phyloP scores from a whole-genome alignment of 2,113 vertebrate genomes.

The Neoarius graeffei region DNA sequence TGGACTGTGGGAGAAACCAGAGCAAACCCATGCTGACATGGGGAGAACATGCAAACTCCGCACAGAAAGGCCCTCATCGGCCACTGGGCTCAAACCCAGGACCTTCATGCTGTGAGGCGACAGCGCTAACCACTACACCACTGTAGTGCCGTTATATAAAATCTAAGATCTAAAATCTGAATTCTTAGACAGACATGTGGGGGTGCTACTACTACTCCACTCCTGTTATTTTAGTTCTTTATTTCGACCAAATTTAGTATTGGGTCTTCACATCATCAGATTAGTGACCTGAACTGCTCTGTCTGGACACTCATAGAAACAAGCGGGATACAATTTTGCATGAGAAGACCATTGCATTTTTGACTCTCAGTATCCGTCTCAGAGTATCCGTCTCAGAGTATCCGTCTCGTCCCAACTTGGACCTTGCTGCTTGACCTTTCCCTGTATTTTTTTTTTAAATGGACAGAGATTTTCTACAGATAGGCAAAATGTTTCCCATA shows the following conservation, averaged over 20 bases:
- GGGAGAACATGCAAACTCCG: no score
- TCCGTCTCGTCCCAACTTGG: background rate
- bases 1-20: no score
- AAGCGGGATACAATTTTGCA: background rate
- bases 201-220: background rate
- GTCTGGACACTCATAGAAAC: background rate
- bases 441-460: background rate
- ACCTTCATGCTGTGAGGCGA: no score
- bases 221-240: background rate
- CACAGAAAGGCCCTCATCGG: no score
- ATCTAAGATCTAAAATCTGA: background rate
- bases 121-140: no score
- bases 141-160: no score
- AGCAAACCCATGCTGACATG: no score
- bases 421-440: background rate
- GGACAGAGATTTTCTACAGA: background rate
- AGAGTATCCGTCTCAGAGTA: background rate
- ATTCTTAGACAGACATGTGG: background rate
- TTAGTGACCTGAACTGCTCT: background rate
- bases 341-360: background rate
- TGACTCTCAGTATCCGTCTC: background rate
- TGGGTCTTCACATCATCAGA: background rate
- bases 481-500: background rate
- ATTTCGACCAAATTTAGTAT: background rate
- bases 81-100: no score